Conservation (phyloP, 2,888 invertebrate genomes). For the Bombylius discolor region DNA sequence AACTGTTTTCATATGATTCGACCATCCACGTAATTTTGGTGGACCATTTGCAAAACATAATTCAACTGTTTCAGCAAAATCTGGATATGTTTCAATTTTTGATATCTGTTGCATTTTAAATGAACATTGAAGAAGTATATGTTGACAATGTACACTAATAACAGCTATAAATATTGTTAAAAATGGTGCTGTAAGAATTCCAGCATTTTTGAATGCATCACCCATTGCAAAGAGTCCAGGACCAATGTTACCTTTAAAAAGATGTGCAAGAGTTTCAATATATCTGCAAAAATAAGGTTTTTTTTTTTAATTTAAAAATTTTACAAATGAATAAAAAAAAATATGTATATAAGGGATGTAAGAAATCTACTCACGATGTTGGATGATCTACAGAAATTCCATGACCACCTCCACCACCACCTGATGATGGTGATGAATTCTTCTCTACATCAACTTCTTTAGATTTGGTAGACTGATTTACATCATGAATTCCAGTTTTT, state of each 20-base stretch:
- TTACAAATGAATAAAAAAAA: no score
- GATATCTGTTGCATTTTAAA: constrained; percentile 49
- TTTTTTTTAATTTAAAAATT: neutral
- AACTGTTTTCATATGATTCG: constrained; percentile 49
- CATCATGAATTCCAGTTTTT: neutral
- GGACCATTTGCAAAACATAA: constrained; percentile 70
- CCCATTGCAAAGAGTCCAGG: constrained; percentile 95
- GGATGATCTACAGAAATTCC: constrained; percentile 14
- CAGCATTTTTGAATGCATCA: constrained; percentile 84
- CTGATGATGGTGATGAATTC: neutral
- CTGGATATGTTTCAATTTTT: constrained; percentile 45
- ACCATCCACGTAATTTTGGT: constrained; percentile 44
- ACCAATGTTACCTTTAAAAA: constrained; percentile 91
- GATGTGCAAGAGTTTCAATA: constrained; percentile 75
- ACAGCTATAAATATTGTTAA: constrained; percentile 68
- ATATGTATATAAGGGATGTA: neutral
- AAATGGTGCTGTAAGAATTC: constrained; percentile 66
- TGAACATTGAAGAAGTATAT: constrained; percentile 68
- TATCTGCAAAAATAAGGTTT: constrained; percentile 44
- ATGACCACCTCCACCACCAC: constrained; percentile 7
- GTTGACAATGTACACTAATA: constrained; percentile 85
- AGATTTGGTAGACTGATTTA: neutral
- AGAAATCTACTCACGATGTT: constrained; percentile 12
- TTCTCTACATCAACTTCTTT: neutral
- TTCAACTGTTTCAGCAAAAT: constrained; percentile 74